A percentile compares a stretch with the other conserved stretches of the same genome.
Conservation (phyloP, 1,140 invertebrate genomes). For the Neocloeon triangulifer region DNA sequence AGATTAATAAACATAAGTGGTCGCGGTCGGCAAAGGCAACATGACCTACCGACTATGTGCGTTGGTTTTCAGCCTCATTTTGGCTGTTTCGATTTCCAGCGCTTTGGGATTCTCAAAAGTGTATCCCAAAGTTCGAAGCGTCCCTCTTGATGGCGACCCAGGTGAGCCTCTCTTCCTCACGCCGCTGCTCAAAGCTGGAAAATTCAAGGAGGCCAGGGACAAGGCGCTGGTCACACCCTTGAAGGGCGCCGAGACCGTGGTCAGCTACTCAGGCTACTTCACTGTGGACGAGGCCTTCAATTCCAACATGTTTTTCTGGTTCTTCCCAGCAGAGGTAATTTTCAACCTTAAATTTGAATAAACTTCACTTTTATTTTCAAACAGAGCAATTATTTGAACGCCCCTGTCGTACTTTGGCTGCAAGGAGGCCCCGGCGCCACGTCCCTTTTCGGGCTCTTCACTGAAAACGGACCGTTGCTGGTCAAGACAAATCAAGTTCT, state of each 20-base stretch:
- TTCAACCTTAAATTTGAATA: too few species aligned
- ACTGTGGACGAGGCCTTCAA: slow-evolving; percentile 52
- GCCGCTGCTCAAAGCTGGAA: slow-evolving; percentile 23
- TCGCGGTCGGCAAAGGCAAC: too few species aligned
- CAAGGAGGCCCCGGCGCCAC: slow-evolving; percentile 65
- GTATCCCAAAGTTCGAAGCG: slow-evolving; percentile 10
- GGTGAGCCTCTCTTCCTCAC: slow-evolving; percentile 25
- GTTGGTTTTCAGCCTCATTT: too few species aligned
- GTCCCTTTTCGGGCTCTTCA: slow-evolving; percentile 57
- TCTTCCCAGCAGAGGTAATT: slow-evolving; percentile 41
- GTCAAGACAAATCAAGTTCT: slow-evolving; percentile 32
- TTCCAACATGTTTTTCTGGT: slow-evolving; percentile 78
- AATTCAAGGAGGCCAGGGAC: slow-evolving; percentile 18
- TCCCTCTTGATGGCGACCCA: slow-evolving; percentile 15
- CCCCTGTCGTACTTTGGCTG: slow-evolving; percentile 62
- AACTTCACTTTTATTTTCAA: too few species aligned
- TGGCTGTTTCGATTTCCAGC: too few species aligned
- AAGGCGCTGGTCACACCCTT: slow-evolving; percentile 10
- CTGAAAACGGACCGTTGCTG: slow-evolving; percentile 55
- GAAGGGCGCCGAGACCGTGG: slow-evolving; percentile 11
- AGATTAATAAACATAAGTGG: too few species aligned
- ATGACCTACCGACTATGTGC: too few species aligned
- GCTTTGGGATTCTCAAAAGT: too few species aligned
- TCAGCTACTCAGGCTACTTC: slow-evolving; percentile 41
- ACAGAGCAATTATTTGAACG: slow-evolving; percentile 15